Evolutionary conservation across 2,888 invertebrate species (phyloP).

Genomic region (Netelia melanura): DNA sequence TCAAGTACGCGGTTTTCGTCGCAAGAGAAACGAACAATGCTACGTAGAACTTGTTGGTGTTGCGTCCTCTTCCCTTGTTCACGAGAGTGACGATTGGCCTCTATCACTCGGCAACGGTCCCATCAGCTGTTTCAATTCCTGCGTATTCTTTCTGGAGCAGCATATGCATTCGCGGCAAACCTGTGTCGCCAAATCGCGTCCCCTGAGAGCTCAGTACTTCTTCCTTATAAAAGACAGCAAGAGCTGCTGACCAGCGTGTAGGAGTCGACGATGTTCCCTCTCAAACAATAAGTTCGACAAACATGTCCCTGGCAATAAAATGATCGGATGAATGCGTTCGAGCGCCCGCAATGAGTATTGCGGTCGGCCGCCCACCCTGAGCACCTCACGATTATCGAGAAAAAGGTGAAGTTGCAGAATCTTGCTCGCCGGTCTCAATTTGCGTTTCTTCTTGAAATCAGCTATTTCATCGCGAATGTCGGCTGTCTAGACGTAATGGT

Average conservation of each 20-base stretch:
- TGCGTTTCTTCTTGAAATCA: slow-evolving; percentile 12
- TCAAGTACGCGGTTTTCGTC: slow-evolving; percentile 71
- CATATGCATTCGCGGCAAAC: slow-evolving; percentile 60
- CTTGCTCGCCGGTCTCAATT: slow-evolving; percentile 27
- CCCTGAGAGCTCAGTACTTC: slow-evolving; percentile 66
- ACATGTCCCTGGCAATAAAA: slow-evolving; percentile 33
- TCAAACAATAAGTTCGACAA: slow-evolving; percentile 61
- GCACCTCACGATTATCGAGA: slow-evolving; percentile 34
- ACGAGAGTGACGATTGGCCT: slow-evolving; percentile 56
- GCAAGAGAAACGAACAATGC: slow-evolving; percentile 2
- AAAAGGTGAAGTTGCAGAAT: slow-evolving; percentile 40
- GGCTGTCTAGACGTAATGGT: slow-evolving; percentile 4
- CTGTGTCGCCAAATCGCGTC: slow-evolving; percentile 58
- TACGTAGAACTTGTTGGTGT: slow-evolving; percentile 60
- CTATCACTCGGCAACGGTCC: slow-evolving; percentile 48
- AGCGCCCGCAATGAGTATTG: slow-evolving; percentile 25
- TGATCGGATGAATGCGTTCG: slow-evolving; percentile 43
- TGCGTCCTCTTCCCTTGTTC: slow-evolving; percentile 53
- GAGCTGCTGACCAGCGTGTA: slow-evolving; percentile 66
- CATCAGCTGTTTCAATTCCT: slow-evolving; percentile 30
- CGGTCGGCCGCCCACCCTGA: slow-evolving; percentile 67
- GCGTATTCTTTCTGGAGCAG: slow-evolving; percentile 60
- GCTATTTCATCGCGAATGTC: slow-evolving; percentile 8
- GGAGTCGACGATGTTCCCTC: slow-evolving; percentile 56
- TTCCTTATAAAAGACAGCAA: slow-evolving; percentile 52